These are phyloP conservation scores for Caenorhabditis latens DNA, from an alignment of 1,140 invertebrate genomes.

Conservation along the genomic window DNA sequence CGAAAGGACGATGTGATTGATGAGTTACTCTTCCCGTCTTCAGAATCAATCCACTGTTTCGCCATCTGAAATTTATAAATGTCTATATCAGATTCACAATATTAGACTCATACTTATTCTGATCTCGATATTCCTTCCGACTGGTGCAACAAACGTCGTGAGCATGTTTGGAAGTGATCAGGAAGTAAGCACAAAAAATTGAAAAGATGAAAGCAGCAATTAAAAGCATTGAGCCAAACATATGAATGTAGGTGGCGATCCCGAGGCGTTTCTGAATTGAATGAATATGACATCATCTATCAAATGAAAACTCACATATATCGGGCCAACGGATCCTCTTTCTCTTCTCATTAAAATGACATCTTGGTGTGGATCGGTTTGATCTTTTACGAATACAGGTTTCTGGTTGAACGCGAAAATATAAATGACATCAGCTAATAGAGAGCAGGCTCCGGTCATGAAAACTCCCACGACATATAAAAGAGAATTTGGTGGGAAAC, in stretches of 20 bases:
- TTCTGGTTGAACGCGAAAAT: constrained; percentile 49
- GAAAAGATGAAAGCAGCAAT: constrained; percentile 56
- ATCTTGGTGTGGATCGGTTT: neutral
- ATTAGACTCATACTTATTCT: neutral
- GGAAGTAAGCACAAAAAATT: constrained; percentile 57
- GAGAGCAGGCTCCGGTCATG: constrained; percentile 61
- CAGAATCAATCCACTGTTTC: constrained; percentile 31
- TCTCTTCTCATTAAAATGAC: neutral
- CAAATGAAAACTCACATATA: neutral
- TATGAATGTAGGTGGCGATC: constrained; percentile 56
- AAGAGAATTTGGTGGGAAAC: constrained; percentile 62
- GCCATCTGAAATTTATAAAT: constrained; percentile 24
- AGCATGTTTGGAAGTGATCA: constrained; percentile 40
- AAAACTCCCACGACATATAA: constrained; percentile 61
- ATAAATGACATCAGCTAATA: constrained; percentile 56
- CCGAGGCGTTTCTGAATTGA: constrained; percentile 50
- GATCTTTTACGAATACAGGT: neutral
- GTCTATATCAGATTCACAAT: neutral
- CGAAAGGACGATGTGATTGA: constrained; percentile 52
- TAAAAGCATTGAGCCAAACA: constrained; percentile 53
- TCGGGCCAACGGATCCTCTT: constrained; percentile 2
- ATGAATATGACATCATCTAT: neutral
- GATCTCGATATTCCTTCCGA: constrained; percentile 49
- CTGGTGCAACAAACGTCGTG: constrained; percentile 57
- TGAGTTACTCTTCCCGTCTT: constrained; percentile 31